These are phyloP conservation scores for Ranitomeya imitator DNA, from an alignment of 2,113 vertebrate species.

Conservation along the genomic window DNA sequence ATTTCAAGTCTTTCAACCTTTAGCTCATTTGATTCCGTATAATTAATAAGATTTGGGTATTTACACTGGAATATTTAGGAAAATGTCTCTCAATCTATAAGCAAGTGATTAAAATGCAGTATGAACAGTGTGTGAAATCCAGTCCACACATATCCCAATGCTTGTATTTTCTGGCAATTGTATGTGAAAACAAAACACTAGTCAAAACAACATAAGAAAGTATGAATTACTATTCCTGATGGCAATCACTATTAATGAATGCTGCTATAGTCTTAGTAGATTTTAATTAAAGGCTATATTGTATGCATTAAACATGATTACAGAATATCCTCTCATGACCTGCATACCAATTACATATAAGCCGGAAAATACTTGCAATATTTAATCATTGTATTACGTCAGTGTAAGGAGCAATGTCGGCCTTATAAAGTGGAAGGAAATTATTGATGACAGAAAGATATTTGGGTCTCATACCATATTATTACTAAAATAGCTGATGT, in stretches of 20 bases:
- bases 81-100: constrained; percentile 1
- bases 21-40: not conserved
- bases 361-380: not conserved
- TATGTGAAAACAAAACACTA: constrained; percentile 30
- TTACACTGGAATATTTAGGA: not conserved
- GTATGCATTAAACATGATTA: constrained; percentile 30
- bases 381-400: constrained; percentile 18
- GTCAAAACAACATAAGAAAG: constrained; percentile 35
- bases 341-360: constrained; percentile 10
- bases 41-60: not conserved
- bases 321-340: constrained; percentile 18
- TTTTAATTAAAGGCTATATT: constrained; percentile 53
- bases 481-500: not conserved
- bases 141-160: not conserved
- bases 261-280: constrained; percentile 35
- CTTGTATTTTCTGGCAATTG: constrained; percentile 27
- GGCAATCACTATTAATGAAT: constrained; percentile 49
- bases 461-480: not conserved
- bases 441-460: not conserved
- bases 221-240: constrained; percentile 51
- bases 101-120: constrained; percentile 10
- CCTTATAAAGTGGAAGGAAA: not conserved
- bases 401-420: not conserved
- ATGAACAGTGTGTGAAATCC: not conserved
- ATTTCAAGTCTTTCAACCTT: not conserved